Evolutionary conservation across 2,888 invertebrate genomes (phyloP).

Genomic region (Hypercompe scribonia): DNA sequence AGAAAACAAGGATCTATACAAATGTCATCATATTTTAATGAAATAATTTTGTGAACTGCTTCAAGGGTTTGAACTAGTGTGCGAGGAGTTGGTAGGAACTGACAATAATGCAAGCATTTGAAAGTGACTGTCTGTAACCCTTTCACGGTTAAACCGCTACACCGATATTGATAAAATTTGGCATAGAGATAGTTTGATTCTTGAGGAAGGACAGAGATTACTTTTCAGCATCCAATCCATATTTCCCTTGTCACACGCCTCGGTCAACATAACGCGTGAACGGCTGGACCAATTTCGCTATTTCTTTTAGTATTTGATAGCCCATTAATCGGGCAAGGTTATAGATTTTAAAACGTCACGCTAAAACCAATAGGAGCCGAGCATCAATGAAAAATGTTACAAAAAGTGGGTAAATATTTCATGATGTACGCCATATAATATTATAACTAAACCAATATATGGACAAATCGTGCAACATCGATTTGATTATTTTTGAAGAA

Average conservation of each 20-base stretch:
- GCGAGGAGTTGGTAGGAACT: neutral
- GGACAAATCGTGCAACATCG: slow-evolving; percentile 26
- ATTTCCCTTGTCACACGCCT: neutral
- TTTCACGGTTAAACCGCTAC: no score
- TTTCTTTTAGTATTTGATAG: no score
- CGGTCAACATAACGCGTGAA: neutral
- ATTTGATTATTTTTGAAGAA: slow-evolving; percentile 13
- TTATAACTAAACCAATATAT: slow-evolving; percentile 17
- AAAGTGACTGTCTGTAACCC: no score
- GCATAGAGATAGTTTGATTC: no score
- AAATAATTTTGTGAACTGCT: neutral
- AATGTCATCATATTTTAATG: neutral
- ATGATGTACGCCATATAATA: slow-evolving; percentile 11
- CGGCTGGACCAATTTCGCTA: no score
- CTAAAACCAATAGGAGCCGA: no score
- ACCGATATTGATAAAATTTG: no score
- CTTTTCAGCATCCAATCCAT: no score
- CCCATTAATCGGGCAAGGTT: no score
- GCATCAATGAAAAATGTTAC: no score
- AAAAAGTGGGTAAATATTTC: neutral
- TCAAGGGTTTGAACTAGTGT: neutral
- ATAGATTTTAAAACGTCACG: no score
- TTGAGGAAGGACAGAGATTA: no score
- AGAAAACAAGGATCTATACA: neutral
- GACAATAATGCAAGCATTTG: neutral